These are phyloP conservation scores for Dusona sp. DNA, from an alignment of 2,888 invertebrate species.

Conservation along the genomic window DNA sequence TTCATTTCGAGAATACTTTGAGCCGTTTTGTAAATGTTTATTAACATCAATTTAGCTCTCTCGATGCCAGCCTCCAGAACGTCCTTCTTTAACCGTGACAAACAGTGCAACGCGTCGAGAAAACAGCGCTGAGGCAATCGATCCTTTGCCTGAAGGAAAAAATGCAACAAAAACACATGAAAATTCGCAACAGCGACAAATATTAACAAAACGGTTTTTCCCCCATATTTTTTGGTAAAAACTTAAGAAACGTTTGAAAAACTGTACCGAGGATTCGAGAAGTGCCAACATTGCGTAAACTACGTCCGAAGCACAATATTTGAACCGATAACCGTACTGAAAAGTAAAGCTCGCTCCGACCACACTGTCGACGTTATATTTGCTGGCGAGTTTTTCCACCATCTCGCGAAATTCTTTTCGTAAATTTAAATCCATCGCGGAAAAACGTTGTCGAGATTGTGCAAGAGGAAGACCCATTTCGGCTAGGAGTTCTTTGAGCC, in stretches of 20 bases:
- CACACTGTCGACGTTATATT: constrained; percentile 90
- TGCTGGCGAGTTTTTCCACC: constrained; percentile 88
- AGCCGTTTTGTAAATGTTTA: constrained; percentile 91
- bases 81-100: constrained; percentile 87
- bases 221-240: not conserved
- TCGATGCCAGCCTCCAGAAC: constrained; percentile 89
- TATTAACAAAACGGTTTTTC: not conserved
- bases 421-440: constrained; percentile 94
- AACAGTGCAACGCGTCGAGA: constrained; percentile 89
- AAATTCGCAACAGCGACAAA: not conserved
- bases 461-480: constrained; percentile 95
- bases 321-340: constrained; percentile 92
- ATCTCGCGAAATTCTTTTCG: constrained; percentile 91
- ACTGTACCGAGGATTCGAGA: constrained; percentile 89
- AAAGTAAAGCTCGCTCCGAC: constrained; percentile 92
- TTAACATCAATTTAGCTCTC: constrained; percentile 89
- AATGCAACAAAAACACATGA: constrained; percentile 35
- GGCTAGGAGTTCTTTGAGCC: constrained; percentile 93
- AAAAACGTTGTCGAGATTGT: constrained; percentile 94
- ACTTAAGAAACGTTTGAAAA: not conserved
- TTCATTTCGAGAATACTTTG: constrained; percentile 92
- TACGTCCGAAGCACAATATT: constrained; percentile 93
- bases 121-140: constrained; percentile 89
- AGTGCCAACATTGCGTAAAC: constrained; percentile 93
- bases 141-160: constrained; percentile 85